phyloP scores from a whole-genome alignment of 1,140 invertebrate species.

The Notospermus geniculatus region DNA sequence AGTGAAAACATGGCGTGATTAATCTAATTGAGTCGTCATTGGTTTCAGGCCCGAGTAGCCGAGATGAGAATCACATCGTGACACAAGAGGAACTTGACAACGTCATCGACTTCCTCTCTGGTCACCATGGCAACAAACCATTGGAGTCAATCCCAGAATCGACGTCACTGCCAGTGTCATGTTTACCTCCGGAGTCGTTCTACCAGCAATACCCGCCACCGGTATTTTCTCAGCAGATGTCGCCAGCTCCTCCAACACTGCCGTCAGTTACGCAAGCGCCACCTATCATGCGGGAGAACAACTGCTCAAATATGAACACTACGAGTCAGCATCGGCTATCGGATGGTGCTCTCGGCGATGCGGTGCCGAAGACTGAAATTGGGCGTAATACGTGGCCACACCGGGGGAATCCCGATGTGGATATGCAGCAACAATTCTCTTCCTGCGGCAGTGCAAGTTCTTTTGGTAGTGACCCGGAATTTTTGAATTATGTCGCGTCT shows the following conservation, averaged over 20 bases:
- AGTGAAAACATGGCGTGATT: too few species aligned
- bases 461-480: conserved; percentile 8
- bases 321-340: neutral
- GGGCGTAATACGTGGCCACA: conserved; percentile 8
- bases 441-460: neutral
- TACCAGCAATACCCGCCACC: neutral
- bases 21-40: too few species aligned
- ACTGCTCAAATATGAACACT: conserved; percentile 3
- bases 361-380: neutral
- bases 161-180: neutral
- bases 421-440: neutral
- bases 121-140: neutral
- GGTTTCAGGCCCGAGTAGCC: too few species aligned
- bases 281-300: too few species aligned
- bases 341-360: neutral
- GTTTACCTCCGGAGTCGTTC: too few species aligned
- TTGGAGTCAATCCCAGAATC: conserved; percentile 9
- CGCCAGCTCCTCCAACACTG: neutral
- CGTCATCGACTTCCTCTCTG: conserved; percentile 6
- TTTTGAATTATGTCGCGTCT: conserved; percentile 4
- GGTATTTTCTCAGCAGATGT: neutral
- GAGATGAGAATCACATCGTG: neutral
- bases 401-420: neutral
- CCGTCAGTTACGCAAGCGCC: neutral
- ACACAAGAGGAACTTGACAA: conserved; percentile 10